A percentile compares a stretch with the other conserved stretches of the same genome.
These are phyloP conservation scores for Rapana venosa DNA, from an alignment of 2,888 invertebrate species.

Conservation along the genomic window DNA sequence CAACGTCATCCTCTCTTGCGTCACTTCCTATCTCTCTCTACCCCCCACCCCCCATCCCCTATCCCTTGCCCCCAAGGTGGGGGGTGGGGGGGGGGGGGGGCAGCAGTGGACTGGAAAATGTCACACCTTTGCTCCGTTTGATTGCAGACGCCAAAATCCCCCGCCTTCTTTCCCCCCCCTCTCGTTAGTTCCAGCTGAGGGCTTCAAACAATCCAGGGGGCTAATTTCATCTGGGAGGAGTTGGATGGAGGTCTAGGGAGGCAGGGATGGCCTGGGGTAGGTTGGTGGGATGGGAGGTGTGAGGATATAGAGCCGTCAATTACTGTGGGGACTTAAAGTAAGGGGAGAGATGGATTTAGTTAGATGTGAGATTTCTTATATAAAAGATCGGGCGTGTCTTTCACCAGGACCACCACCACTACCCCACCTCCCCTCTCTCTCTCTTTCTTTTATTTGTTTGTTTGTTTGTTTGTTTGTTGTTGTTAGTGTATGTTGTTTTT, in stretches of 20 bases:
- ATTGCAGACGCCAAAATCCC: not conserved
- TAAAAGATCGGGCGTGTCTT: too few species aligned
- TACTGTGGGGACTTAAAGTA: too few species aligned
- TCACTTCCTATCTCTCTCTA: not conserved
- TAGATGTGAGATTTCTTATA: too few species aligned
- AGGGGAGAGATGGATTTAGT: too few species aligned
- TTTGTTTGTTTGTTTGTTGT: not conserved
- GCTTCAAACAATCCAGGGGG: conserved; percentile 4
- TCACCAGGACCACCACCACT: too few species aligned
- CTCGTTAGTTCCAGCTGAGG: conserved; percentile 13
- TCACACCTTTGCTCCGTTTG: not conserved
- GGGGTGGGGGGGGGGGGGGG: not conserved
- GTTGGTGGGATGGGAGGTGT: too few species aligned
- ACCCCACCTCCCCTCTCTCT: not conserved
- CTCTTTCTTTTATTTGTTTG: not conserved
- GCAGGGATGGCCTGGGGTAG: too few species aligned
- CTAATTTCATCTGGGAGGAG: not conserved
- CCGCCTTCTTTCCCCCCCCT: not conserved
- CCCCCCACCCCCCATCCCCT: not conserved
- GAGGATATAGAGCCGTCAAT: too few species aligned
- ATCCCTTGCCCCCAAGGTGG: too few species aligned
- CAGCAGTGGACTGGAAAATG: not conserved
- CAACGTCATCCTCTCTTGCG: not conserved
- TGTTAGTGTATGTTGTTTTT: too few species aligned
- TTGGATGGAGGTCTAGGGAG: too few species aligned